Conservation (phyloP, 2,113 vertebrate species). For the Baryphthengus martii region DNA sequence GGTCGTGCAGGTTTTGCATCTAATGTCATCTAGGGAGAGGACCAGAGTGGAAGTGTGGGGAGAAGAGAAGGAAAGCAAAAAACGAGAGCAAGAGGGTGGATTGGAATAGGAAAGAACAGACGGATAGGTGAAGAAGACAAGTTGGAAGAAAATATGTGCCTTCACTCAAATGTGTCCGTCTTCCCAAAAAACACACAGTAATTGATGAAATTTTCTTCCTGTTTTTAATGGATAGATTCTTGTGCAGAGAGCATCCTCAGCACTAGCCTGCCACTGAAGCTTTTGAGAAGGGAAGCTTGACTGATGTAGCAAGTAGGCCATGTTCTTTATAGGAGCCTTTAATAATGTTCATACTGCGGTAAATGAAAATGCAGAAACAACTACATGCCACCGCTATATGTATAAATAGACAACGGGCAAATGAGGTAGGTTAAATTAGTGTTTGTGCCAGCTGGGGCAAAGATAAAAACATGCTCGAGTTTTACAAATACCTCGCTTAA, state of each 20-base stretch:
- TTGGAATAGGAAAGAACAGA: not conserved
- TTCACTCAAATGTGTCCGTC: not conserved
- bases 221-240: not conserved
- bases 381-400: fast-evolving
- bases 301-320: not conserved
- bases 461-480: not conserved
- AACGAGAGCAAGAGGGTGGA: not conserved
- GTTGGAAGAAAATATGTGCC: not conserved
- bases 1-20: not conserved
- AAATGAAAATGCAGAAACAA: not conserved
- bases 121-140: not conserved
- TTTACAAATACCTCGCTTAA: not conserved
- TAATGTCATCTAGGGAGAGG: not conserved
- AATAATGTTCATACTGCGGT: not conserved
- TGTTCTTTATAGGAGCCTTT: not conserved
- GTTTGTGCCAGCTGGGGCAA: not conserved
- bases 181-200: not conserved
- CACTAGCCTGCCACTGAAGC: not conserved
- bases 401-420: not conserved
- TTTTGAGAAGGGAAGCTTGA: not conserved
- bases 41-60: not conserved
- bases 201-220: not conserved
- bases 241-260: not conserved
- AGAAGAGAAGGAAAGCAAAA: not conserved
- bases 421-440: not conserved